phyloP scores from a whole-genome alignment of 2,113 vertebrate genomes.

The Erinaceus europaeus region DNA sequence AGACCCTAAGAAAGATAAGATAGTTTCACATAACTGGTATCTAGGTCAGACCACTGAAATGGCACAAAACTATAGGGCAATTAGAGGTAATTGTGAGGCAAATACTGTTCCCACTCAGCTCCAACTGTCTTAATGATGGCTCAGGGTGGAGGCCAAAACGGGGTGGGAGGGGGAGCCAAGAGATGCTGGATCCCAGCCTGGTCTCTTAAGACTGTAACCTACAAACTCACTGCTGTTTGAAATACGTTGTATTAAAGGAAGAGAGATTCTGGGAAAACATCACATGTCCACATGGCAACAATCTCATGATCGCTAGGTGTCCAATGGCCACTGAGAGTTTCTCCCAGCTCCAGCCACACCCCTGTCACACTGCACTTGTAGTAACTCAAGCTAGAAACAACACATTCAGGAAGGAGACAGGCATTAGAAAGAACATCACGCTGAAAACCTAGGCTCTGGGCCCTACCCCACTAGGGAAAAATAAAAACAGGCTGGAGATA shows the following conservation, averaged over 20 bases:
- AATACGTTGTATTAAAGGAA: neutral
- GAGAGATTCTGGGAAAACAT: neutral
- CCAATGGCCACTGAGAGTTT: neutral
- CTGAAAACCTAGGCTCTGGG: neutral
- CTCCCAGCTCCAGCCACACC: neutral
- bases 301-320: neutral
- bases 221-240: neutral
- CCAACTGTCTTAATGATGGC: neutral
- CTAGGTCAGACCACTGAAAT: constrained; percentile 37
- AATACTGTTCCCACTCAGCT: neutral
- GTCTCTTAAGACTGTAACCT: neutral
- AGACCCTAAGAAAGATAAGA: neutral
- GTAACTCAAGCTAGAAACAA: neutral
- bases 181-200: neutral
- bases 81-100: constrained; percentile 25
- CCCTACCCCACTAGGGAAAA: accelerated
- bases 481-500: too few species aligned
- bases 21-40: neutral
- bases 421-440: neutral
- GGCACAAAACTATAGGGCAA: constrained; percentile 3
- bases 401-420: neutral
- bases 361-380: neutral
- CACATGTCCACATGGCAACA: neutral
- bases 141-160: neutral
- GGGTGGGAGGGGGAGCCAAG: neutral